These are phyloP conservation scores for Sphaerodactylus townsendi DNA, from an alignment of 2,113 vertebrate genomes.

Conservation along the genomic window DNA sequence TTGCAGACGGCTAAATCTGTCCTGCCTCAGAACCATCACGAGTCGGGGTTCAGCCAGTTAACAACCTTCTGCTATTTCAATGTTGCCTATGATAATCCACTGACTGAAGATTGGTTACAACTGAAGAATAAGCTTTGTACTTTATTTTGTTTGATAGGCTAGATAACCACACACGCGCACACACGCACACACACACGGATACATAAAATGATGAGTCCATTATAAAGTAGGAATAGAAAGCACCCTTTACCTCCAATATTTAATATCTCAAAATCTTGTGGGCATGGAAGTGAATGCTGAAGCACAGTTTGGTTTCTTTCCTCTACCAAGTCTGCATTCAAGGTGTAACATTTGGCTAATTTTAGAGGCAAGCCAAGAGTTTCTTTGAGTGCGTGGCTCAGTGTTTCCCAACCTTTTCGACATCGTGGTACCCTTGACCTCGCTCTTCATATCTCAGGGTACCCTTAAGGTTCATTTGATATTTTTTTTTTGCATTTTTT, in stretches of 20 bases:
- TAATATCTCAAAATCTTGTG: not conserved
- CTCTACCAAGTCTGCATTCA: slow-evolving; percentile 27
- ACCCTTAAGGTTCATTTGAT: too few species aligned
- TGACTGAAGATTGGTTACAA: not conserved
- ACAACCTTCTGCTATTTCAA: not conserved
- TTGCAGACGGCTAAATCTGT: too few species aligned
- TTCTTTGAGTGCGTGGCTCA: not conserved
- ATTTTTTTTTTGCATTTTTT: too few species aligned
- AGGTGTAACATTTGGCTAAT: not conserved
- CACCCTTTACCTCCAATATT: not conserved
- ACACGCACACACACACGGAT: too few species aligned
- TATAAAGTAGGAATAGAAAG: not conserved
- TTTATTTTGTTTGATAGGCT: not conserved
- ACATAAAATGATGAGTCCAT: not conserved
- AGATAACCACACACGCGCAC: too few species aligned
- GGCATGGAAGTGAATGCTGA: slow-evolving; percentile 21
- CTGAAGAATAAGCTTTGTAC: not conserved
- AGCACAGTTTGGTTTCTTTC: not conserved
- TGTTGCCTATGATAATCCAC: not conserved
- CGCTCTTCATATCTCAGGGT: too few species aligned
- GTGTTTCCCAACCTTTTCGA: too few species aligned
- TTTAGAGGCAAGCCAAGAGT: not conserved
- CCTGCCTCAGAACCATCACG: too few species aligned
- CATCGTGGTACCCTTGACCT: too few species aligned
- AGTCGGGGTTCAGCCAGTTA: too few species aligned